These are phyloP conservation scores for Poeciliopsis gracilis DNA, from an alignment of 2,797 vertebrate species.

Conservation along the genomic window DNA sequence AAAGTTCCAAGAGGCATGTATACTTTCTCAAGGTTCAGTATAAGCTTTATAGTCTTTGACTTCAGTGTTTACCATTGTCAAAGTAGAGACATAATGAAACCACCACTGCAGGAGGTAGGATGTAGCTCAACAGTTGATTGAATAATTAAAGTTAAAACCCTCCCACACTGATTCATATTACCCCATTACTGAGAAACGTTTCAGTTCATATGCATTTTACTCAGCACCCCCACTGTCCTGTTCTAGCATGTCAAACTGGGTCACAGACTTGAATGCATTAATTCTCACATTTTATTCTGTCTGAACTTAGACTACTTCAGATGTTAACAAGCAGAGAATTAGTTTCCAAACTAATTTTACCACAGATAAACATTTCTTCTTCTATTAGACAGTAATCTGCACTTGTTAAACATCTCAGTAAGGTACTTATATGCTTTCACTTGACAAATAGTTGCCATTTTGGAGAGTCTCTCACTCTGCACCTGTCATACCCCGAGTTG, in stretches of 20 bases:
- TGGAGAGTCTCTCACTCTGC: conserved; percentile 54
- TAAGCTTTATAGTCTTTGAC: conserved; percentile 19
- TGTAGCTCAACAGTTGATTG: conserved; percentile 65
- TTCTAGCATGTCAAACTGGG: conserved; percentile 71
- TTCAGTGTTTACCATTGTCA: conserved; percentile 16
- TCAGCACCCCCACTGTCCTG: conserved; percentile 71
- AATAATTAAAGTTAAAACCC: conserved; percentile 65
- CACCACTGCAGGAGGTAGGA: conserved; percentile 35
- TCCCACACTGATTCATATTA: conserved; percentile 61
- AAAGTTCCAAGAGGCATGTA: background rate
- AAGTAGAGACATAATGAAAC: conserved; percentile 28
- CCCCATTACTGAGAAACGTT: conserved; percentile 44
- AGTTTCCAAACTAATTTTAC: conserved; percentile 44
- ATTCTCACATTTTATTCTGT: conserved; percentile 72
- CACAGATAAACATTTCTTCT: conserved; percentile 41
- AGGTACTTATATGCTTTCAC: conserved; percentile 37
- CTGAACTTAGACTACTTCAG: conserved; percentile 56
- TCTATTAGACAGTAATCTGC: conserved; percentile 24
- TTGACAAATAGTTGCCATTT: conserved; percentile 69
- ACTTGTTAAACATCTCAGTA: conserved; percentile 22
- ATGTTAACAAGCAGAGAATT: conserved; percentile 40
- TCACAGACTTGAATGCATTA: conserved; percentile 79
- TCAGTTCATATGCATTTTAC: conserved; percentile 62
- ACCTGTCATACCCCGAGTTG: conserved; percentile 63
- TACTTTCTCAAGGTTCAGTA: background rate